phyloP scores from a whole-genome alignment of 2,888 invertebrate species.

The Zhuqinia jingwanae region DNA sequence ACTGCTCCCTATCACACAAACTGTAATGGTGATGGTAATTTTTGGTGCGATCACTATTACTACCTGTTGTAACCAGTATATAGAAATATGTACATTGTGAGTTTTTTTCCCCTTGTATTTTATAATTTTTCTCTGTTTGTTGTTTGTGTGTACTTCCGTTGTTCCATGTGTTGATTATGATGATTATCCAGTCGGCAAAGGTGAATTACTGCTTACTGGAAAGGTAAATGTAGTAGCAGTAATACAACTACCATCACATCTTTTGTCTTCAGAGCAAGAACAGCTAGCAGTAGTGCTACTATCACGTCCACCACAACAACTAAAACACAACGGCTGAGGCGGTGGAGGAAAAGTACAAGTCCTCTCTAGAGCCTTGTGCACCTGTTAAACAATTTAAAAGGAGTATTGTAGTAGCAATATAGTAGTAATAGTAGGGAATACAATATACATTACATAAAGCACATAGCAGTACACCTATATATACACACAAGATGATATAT shows the following conservation, averaged over 20 bases:
- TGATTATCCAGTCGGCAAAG: conserved; percentile 44
- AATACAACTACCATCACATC: not conserved
- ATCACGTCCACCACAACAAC: conserved; percentile 67
- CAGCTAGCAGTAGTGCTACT: conserved; percentile 23
- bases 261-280: not conserved
- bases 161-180: conserved; percentile 2
- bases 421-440: conserved; percentile 11
- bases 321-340: conserved; percentile 53
- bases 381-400: conserved; percentile 71
- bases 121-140: too few relatives aligned
- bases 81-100: too few relatives aligned
- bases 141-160: not conserved
- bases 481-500: not conserved
- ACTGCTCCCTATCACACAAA: not conserved
- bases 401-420: not conserved
- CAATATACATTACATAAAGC: not conserved
- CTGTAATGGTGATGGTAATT: too few relatives aligned
- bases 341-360: conserved; percentile 64
- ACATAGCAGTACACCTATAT: not conserved
- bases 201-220: not conserved
- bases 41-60: not conserved
- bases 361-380: conserved; percentile 61
- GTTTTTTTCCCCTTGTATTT: too few relatives aligned
- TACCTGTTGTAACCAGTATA: not conserved
- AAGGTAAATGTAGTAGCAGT: not conserved